Conservation (phyloP, 2,888 invertebrate species). For the Morinoia aosen region DNA sequence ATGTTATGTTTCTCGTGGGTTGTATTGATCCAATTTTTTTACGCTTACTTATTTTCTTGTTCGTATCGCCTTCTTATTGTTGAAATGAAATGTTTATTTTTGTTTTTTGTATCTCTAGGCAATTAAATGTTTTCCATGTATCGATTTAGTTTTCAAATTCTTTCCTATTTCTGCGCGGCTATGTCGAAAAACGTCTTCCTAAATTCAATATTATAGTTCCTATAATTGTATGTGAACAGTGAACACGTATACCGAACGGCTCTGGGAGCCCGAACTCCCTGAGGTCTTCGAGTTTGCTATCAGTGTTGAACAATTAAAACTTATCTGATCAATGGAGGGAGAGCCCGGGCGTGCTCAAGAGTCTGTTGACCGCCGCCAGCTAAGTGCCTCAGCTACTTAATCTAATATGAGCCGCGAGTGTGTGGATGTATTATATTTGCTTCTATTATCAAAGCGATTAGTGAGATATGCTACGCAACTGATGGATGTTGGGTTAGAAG, state of each 20-base stretch:
- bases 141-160: no score
- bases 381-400: background rate
- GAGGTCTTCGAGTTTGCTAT: background rate
- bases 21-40: no score
- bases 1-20: no score
- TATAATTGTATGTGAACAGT: background rate
- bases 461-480: background rate
- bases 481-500: background rate
- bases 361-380: background rate
- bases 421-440: background rate
- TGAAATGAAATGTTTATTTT: no score
- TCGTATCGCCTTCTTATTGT: no score
- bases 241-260: background rate
- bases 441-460: background rate
- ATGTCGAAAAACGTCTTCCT: background rate
- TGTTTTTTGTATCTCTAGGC: no score
- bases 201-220: background rate
- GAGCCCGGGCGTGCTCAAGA: background rate
- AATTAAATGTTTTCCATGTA: no score
- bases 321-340: constrained; percentile 2
- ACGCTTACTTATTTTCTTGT: no score
- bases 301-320: constrained; percentile 12
- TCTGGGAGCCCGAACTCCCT: background rate
- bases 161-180: no score
- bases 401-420: background rate